Evolutionary conservation across 2,113 vertebrate species (phyloP).

Genomic region (Chionis minor): DNA sequence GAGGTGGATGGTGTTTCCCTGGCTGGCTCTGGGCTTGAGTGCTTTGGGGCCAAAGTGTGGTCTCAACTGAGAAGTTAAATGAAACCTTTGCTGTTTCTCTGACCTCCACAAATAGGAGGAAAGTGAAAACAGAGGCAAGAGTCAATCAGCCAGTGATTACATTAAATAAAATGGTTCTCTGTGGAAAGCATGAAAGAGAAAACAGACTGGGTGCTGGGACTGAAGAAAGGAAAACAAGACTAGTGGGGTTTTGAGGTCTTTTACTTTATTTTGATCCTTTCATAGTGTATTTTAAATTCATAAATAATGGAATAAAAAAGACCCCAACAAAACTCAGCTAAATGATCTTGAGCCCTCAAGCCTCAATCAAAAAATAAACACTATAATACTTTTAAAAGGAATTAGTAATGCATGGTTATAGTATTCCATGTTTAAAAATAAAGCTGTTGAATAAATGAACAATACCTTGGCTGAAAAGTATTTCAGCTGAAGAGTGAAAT

Average conservation of each 20-base stretch:
- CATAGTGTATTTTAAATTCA: slow-evolving; percentile 47
- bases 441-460: slow-evolving; percentile 68
- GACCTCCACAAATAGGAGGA: slow-evolving; percentile 29
- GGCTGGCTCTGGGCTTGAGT: neutral
- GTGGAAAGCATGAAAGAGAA: slow-evolving; percentile 33
- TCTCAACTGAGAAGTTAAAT: slow-evolving; percentile 26
- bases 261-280: slow-evolving; percentile 51
- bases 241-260: slow-evolving; percentile 36
- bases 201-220: neutral
- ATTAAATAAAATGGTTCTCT: slow-evolving; percentile 33
- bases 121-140: slow-evolving; percentile 46
- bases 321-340: slow-evolving; percentile 15
- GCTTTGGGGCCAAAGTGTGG: neutral
- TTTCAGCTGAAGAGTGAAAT: slow-evolving; percentile 69
- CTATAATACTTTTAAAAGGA: slow-evolving; percentile 52
- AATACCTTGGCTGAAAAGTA: slow-evolving; percentile 59
- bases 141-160: slow-evolving; percentile 49
- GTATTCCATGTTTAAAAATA: slow-evolving; percentile 62
- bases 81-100: slow-evolving; percentile 28
- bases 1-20: neutral
- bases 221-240: slow-evolving; percentile 47
- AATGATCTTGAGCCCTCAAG: slow-evolving; percentile 46
- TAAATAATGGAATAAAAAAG: slow-evolving; percentile 49
- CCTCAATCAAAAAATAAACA: slow-evolving; percentile 61
- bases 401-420: slow-evolving; percentile 56